Base-by-base conservation (phyloP, 2,113 vertebrate species). In the Scalopus aquaticus region DNA sequence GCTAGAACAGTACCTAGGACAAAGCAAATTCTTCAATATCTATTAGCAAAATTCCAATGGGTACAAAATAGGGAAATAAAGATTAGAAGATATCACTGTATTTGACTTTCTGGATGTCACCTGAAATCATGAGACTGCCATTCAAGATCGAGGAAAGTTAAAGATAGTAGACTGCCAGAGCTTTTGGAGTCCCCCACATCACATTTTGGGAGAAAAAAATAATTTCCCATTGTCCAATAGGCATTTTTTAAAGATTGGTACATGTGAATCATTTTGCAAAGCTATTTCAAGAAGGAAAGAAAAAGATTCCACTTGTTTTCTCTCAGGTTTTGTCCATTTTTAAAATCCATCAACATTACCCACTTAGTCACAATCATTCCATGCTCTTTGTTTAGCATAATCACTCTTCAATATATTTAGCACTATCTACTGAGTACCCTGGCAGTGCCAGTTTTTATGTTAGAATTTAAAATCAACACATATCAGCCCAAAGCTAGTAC, bases 161-260 rank as follows among this genome's bases (percentile, higher is more conserved):
- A 90, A 65, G 20, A 54, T 60, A 13, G 86, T 1, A 90, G 51
- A 32, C 15, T 51, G 6, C 12, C 51, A 39, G 22, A 82, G 10
- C 32, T 76, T 49, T 17, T 6, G 60, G 6, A 39, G 13, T 67
- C 65, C n/a, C 49, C 54, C 35, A 67, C 20, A 88, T 54, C n/a
- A 60, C 42, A 6, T 64, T 70, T 26, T 4, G 2, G 15, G 58
- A 6, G 0, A 44, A n/a, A n/a, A n/a, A n/a, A n/a, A 62, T n/a
- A 28, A 6, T 51, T 35, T 82, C 39, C 70, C 20, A 19, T 60
- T 60, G 3, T 76, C 30, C n/a, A 86, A 39, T 4, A 81, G 44
- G 35, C 35, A 94, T 72, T 92, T 94, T 39, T 84, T 54, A 94
- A 92, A 90, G 17, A 72, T 39, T n/a, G 44, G 32, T 67, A 37